Evolutionary conservation across 2,888 invertebrate species (phyloP).

Genomic region (Microplitis deprimator): DNA sequence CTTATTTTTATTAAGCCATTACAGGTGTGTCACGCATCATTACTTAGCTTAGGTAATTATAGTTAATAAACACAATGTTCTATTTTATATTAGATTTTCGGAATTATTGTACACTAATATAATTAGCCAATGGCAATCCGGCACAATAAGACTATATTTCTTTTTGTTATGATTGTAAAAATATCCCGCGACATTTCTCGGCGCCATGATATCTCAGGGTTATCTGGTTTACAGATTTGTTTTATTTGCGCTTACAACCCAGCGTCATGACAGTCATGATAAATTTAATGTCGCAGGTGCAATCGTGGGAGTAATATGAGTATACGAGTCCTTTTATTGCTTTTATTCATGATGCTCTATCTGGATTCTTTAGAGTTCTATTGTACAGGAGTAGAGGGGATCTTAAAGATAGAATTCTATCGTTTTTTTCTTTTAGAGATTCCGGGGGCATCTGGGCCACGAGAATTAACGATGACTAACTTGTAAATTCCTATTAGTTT

Average conservation of each 20-base stretch:
- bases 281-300: slow-evolving; percentile 6
- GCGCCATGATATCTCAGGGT: slow-evolving; percentile 46
- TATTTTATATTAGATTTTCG: background rate
- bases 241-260: slow-evolving; percentile 4
- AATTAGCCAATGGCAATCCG: background rate
- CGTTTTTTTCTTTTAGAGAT: slow-evolving; percentile 51
- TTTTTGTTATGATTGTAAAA: background rate
- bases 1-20: slow-evolving; percentile 38
- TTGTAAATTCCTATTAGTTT: background rate
- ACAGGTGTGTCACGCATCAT: slow-evolving; percentile 50
- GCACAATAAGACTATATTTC: background rate
- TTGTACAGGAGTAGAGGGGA: slow-evolving; percentile 49
- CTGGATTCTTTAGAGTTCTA: slow-evolving; percentile 30
- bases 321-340: slow-evolving; percentile 22
- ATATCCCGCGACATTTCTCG: slow-evolving; percentile 1
- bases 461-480: slow-evolving; percentile 28
- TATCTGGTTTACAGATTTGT: slow-evolving; percentile 17
- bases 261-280: background rate
- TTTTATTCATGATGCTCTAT: slow-evolving; percentile 25
- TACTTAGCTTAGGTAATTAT: background rate
- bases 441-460: slow-evolving; percentile 45
- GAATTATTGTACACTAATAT: background rate
- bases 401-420: slow-evolving; percentile 54
- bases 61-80: background rate
- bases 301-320: slow-evolving; percentile 9